Conservation (phyloP, 2,113 vertebrate genomes). For the Mirza zaza region DNA sequence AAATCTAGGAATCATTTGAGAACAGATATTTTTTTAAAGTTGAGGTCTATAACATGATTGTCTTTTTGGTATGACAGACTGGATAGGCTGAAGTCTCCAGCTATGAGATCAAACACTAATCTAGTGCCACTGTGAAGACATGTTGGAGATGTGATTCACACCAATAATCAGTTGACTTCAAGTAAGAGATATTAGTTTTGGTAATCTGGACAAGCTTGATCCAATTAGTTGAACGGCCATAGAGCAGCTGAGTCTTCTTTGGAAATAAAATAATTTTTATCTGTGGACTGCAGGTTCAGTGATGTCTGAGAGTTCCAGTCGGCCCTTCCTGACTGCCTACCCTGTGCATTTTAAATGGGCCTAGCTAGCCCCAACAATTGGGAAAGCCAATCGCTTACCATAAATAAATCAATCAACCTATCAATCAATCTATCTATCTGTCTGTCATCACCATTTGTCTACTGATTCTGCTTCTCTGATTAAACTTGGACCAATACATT, state of each 20-base stretch:
- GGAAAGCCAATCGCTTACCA: not conserved
- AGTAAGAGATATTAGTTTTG: not conserved
- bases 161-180: not conserved
- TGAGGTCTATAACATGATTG: not conserved
- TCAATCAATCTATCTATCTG: not conserved
- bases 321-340: not conserved
- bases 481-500: not conserved
- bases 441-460: no score
- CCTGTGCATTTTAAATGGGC: not conserved
- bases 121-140: not conserved
- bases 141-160: not conserved
- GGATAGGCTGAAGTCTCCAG: not conserved
- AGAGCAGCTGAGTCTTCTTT: not conserved
- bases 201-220: not conserved
- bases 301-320: not conserved
- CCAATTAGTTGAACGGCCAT: not conserved
- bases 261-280: not conserved
- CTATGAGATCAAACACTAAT: not conserved
- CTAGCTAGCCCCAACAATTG: not conserved
- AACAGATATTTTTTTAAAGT: not conserved
- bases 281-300: not conserved
- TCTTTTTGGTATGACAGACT: not conserved
- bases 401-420: not conserved
- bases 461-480: not conserved
- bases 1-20: not conserved